Evolutionary conservation across 1,140 invertebrate species (phyloP), one percentile per base, ranked within the genome.

Genomic region (Nebria ingens): DNA sequence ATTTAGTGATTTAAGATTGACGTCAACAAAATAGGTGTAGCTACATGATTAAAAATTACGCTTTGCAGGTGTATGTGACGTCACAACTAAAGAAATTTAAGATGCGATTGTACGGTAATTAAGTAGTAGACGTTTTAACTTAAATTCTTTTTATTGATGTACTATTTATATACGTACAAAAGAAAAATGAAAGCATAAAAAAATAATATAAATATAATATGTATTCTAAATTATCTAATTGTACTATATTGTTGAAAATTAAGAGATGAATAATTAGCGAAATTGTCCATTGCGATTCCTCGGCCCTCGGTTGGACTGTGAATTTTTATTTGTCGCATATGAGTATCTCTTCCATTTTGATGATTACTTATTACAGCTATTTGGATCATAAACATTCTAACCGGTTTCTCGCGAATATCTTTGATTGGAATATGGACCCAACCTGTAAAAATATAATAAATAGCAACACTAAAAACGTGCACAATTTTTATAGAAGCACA

Each of bases 311-410:
- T 85, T 0, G 94, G 93, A 38, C 93, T 93, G 69, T 97, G 91
- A 50, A 98, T 87, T 73, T 95, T 93, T 49, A 98, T 97, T 72
- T 97, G 93, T 50, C 97, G 79, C 78, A 99, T 89, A 69, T 99
- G 97, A 6, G 96, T 98, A 66, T 99, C 97, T 54, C 97, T 72
- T 13, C 97, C 97, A 77, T 98, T 98, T 71, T 98, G 97, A 75
- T 99, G 96, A 74, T 99, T 99, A 56, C 92, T 94, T 12, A 98
- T 82, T 0, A 96, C 89, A n/a, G 93, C 92, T 65, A 96, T 91
- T 74, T 98, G 94, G 38, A 98, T 84, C 89, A 98, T 95, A 65
- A 93, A 97, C 21, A 94, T 94, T 60, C 93, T 78, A 29, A 97
- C 89, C 2, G 91, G 89, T 62, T 84, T 81, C 21, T 92, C 88